These are phyloP conservation scores for Coendou prehensilis DNA, from an alignment of 2,797 vertebrate species.

Conservation along the genomic window DNA sequence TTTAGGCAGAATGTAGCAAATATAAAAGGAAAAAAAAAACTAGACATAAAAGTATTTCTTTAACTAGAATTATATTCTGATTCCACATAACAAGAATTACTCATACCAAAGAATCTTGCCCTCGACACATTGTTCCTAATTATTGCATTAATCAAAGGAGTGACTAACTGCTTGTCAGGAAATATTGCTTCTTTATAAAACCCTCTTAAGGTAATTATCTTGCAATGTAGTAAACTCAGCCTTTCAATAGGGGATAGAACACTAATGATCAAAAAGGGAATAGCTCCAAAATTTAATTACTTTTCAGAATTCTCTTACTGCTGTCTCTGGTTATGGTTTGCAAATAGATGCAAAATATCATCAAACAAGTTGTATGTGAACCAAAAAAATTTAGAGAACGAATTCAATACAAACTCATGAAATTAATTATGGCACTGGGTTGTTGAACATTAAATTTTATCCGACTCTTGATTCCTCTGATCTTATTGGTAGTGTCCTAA, in stretches of 20 bases:
- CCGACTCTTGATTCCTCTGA: neutral
- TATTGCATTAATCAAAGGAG: conserved; percentile 56
- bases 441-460: conserved; percentile 25
- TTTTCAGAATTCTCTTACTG: conserved; percentile 65
- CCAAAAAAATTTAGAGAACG: neutral
- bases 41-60: conserved; percentile 25
- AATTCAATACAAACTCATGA: conserved; percentile 24
- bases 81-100: conserved; percentile 5
- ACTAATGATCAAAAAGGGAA: conserved; percentile 65
- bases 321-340: conserved; percentile 51
- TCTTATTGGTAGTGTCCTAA: neutral
- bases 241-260: conserved; percentile 51
- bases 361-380: conserved; percentile 50
- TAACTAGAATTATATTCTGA: conserved; percentile 38
- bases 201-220: conserved; percentile 67
- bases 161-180: conserved; percentile 52
- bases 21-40: conserved; percentile 22
- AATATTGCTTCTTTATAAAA: conserved; percentile 68
- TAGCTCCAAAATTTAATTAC: conserved; percentile 70
- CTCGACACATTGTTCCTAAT: conserved; percentile 44
- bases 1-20: conserved; percentile 21
- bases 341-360: conserved; percentile 67
- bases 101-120: conserved; percentile 35
- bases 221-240: conserved; percentile 54
- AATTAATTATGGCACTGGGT: conserved; percentile 4